A percentile compares a stretch with the other conserved stretches of the same genome.
Conservation (phyloP, 2,888 invertebrate species). For the Shargacucullia verbasci region DNA sequence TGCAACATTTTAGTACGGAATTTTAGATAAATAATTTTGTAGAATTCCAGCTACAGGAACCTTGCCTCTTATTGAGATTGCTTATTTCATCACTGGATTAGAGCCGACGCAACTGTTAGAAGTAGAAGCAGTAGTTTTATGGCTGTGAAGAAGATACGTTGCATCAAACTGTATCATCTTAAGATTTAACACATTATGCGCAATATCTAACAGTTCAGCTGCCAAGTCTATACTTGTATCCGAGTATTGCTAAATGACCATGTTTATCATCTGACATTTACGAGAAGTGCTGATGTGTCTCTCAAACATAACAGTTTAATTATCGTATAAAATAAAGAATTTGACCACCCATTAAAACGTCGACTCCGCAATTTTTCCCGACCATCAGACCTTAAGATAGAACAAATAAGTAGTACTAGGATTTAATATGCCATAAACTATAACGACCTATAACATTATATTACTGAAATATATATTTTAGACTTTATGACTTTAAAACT, state of each 20-base stretch:
- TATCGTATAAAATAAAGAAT: slow-evolving; percentile 41
- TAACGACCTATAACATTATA: slow-evolving; percentile 57
- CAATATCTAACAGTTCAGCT: too few species aligned
- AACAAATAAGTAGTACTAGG: slow-evolving; percentile 68
- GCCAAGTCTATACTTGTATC: too few species aligned
- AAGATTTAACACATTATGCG: too few species aligned
- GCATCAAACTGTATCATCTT: too few species aligned
- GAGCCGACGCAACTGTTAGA: too few species aligned
- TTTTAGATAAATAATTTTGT: too few species aligned
- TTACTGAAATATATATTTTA: slow-evolving; percentile 5
- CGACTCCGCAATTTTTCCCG: slow-evolving; percentile 65
- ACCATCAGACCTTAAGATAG: slow-evolving; percentile 64
- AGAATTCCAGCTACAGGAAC: too few species aligned
- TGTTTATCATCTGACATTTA: slow-evolving; percentile 25
- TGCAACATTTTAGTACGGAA: too few species aligned
- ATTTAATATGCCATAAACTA: slow-evolving; percentile 79
- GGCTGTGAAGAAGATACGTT: too few species aligned
- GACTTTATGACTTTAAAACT: slow-evolving; percentile 40
- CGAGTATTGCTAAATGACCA: slow-evolving; percentile 6
- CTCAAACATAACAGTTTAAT: slow-evolving; percentile 35
- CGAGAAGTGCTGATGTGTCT: slow-evolving; percentile 21
- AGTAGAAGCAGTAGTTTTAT: too few species aligned
- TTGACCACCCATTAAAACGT: slow-evolving; percentile 57
- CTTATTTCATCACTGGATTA: too few species aligned
- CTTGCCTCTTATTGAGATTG: too few species aligned